phyloP scores from a whole-genome alignment of 1,140 invertebrate genomes.

The Leptopilina boulardi region DNA sequence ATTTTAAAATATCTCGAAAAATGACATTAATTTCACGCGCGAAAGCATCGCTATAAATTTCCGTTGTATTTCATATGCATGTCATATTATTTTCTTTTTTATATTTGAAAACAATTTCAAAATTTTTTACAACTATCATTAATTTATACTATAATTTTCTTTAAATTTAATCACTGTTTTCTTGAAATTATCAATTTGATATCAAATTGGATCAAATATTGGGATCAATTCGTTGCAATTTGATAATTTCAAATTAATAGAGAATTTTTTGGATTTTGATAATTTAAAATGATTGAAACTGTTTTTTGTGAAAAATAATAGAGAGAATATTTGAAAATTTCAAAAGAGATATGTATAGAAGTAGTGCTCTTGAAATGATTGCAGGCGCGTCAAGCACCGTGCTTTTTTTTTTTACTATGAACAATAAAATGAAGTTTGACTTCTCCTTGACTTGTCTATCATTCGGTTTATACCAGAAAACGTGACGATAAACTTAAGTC shows the following conservation, averaged over 20 bases:
- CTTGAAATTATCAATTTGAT: too few species aligned
- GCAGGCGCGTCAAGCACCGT: background rate
- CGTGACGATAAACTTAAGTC: slow-evolving; percentile 13
- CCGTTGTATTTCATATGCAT: background rate
- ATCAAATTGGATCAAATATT: too few species aligned
- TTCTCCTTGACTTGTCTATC: slow-evolving; percentile 4
- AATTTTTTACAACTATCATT: too few species aligned
- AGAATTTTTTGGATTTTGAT: too few species aligned
- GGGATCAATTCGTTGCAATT: too few species aligned
- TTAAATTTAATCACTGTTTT: too few species aligned
- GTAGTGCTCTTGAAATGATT: background rate
- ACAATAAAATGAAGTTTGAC: slow-evolving; percentile 19
- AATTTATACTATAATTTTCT: too few species aligned
- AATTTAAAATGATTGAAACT: too few species aligned
- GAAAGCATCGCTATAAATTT: background rate
- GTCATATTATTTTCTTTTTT: background rate
- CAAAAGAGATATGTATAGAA: background rate
- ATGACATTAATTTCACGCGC: background rate
- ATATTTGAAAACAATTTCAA: too few species aligned
- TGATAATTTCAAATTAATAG: too few species aligned
- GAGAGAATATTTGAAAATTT: background rate
- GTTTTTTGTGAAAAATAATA: too few species aligned
- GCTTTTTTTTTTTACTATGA: background rate
- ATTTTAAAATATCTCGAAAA: background rate
- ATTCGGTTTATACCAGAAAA: background rate